Evolutionary conservation across 2,113 vertebrate species (phyloP).

Genomic region (Vidua macroura): DNA sequence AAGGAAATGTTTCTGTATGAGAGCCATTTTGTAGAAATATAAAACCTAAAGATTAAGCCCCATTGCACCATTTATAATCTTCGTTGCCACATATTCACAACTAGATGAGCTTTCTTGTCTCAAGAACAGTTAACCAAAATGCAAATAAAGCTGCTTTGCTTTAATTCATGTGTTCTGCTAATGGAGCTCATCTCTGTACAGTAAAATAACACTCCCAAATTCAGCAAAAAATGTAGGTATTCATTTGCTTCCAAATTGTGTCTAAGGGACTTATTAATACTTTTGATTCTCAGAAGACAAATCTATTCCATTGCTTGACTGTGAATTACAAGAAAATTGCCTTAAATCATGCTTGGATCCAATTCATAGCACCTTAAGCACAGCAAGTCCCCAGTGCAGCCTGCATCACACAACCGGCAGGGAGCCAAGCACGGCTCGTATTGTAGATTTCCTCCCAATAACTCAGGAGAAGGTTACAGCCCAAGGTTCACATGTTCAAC

Average conservation of each 20-base stretch:
- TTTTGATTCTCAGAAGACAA: constrained; percentile 17
- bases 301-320: neutral
- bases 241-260: neutral
- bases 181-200: neutral
- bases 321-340: constrained; percentile 18
- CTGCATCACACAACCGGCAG: fast-evolving
- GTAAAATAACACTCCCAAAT: neutral
- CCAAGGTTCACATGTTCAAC: neutral
- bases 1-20: constrained; percentile 50
- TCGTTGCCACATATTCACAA: constrained; percentile 30
- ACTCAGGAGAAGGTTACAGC: neutral
- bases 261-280: constrained; percentile 22
- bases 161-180: constrained; percentile 32
- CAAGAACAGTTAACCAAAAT: constrained; percentile 23
- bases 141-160: constrained; percentile 44
- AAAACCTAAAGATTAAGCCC: constrained; percentile 56
- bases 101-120: neutral
- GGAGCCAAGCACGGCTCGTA: fast-evolving
- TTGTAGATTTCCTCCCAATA: neutral
- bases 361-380: constrained; percentile 9
- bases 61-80: neutral
- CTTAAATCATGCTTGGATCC: neutral
- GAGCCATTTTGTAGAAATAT: constrained; percentile 57
- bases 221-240: neutral
- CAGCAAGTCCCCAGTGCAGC: neutral